A percentile compares a stretch with the other conserved stretches of the same genome.
Conservation (phyloP, 2,797 vertebrate species). For the Mycteria americana region DNA sequence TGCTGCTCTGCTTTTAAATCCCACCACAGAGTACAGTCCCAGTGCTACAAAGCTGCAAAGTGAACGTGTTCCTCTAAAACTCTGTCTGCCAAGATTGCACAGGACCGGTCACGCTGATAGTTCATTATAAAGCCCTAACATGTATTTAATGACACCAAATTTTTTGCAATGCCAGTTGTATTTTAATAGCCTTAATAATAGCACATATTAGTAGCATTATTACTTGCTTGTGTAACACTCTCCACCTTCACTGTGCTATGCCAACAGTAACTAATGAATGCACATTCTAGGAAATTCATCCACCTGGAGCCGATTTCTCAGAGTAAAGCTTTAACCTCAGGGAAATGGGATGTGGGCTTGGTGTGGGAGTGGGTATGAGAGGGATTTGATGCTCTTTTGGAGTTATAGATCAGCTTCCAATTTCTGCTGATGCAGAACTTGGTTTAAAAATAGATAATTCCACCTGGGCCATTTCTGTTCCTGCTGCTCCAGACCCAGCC, state of each 20-base stretch:
- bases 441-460: slow-evolving; percentile 14
- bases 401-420: background rate
- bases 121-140: background rate
- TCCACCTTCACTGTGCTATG: background rate
- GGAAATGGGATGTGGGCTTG: background rate
- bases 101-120: background rate
- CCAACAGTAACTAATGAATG: background rate
- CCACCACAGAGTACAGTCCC: background rate
- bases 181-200: slow-evolving; percentile 2
- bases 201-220: background rate
- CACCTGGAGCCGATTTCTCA: background rate
- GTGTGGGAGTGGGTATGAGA: background rate
- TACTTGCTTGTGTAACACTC: background rate
- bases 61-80: fast-evolving
- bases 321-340: background rate
- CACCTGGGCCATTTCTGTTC: background rate
- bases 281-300: background rate
- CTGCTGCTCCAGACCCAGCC: background rate
- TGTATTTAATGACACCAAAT: background rate
- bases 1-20: background rate
- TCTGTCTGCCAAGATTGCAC: background rate
- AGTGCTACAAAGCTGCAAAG: background rate
- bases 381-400: background rate
- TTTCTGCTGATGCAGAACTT: background rate
- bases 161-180: background rate